Conservation (phyloP, 2,888 invertebrate species). For the Augiades crinisus region DNA sequence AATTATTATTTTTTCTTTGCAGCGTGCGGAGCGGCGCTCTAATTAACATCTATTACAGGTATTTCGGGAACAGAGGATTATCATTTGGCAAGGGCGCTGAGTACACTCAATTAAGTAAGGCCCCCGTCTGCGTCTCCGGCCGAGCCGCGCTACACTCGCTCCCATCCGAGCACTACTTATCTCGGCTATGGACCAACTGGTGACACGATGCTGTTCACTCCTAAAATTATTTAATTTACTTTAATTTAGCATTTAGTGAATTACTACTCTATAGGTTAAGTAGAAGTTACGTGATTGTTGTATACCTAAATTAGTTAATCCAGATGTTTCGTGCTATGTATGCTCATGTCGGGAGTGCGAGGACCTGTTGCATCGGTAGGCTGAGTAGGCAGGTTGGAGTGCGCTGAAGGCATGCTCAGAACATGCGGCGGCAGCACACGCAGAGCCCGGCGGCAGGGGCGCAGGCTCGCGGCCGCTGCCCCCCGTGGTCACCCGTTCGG, state of each 20-base stretch:
- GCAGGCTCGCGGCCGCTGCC: slow-evolving; percentile 44
- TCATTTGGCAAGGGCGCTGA: slow-evolving; percentile 76
- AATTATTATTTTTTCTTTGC: slow-evolving; percentile 75
- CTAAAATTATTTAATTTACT: neutral
- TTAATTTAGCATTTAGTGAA: no score
- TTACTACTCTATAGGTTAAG: no score
- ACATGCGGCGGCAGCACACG: slow-evolving; percentile 7
- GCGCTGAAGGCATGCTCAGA: slow-evolving; percentile 10
- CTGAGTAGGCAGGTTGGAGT: neutral
- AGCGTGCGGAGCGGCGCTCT: slow-evolving; percentile 65
- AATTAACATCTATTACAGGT: slow-evolving; percentile 81
- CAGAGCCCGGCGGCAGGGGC: slow-evolving; percentile 26
- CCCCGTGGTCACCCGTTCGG: slow-evolving; percentile 83
- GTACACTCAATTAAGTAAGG: slow-evolving; percentile 78
- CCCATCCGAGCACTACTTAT: neutral
- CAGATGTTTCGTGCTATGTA: no score
- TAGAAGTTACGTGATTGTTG: no score
- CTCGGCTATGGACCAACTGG: slow-evolving; percentile 1
- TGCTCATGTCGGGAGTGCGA: no score
- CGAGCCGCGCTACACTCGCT: neutral
- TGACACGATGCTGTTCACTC: neutral
- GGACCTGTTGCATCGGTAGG: neutral
- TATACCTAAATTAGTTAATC: no score
- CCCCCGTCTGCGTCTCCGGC: slow-evolving; percentile 28
- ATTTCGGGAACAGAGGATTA: slow-evolving; percentile 74